Conservation (phyloP, 2,797 vertebrate species). For the Sciurus carolinensis region DNA sequence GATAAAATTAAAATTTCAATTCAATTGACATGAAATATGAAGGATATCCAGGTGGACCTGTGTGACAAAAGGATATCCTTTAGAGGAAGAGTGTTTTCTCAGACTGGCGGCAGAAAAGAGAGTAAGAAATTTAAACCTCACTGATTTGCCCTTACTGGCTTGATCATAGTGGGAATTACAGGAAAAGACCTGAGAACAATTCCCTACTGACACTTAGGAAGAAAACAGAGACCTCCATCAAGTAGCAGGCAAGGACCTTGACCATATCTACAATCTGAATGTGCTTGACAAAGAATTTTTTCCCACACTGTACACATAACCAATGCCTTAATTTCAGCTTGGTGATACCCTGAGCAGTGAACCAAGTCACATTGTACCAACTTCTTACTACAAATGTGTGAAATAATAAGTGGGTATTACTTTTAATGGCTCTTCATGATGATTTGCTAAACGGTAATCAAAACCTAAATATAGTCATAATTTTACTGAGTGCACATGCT, state of each 20-base stretch:
- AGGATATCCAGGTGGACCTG: not conserved
- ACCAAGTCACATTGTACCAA: not conserved
- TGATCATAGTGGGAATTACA: not conserved
- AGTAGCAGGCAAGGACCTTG: not conserved
- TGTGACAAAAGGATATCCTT: not conserved
- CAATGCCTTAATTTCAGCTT: not conserved
- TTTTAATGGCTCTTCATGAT: not conserved
- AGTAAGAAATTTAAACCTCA: not conserved
- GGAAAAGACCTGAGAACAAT: not conserved
- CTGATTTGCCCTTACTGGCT: not conserved
- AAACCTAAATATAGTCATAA: not conserved
- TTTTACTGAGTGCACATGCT: not conserved
- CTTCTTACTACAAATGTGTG: not conserved
- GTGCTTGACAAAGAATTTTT: not conserved
- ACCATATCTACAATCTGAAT: not conserved
- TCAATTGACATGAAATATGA: not conserved
- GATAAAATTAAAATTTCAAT: conserved; percentile 2
- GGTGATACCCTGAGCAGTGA: not conserved
- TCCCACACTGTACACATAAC: too few relatives aligned
- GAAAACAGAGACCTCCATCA: not conserved
- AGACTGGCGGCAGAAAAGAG: not conserved
- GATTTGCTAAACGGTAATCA: not conserved
- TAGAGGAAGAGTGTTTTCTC: not conserved
- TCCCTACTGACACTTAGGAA: not conserved
- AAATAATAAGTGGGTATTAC: not conserved